Base-by-base conservation (phyloP, 2,888 invertebrate genomes). In the Liodrosophila aerea region DNA sequence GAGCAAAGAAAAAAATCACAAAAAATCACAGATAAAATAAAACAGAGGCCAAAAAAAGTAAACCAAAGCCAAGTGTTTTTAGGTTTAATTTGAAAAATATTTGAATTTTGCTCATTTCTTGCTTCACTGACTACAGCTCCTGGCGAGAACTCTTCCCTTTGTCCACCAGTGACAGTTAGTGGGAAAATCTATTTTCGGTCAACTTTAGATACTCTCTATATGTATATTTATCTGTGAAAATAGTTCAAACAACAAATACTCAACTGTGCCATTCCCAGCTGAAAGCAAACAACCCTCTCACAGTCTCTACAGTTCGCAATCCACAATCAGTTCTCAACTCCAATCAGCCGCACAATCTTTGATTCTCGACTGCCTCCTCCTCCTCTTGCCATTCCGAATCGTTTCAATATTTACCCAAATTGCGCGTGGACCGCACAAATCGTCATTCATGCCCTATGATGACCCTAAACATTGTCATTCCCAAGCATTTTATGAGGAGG, bases 61-160 rank as follows among this genome's bases (percentile, higher is more conserved):
- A 31, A 45, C 51, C 16, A 50, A 49, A 63, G 72, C 67, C 59
- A 75, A 83, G 75, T 83, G 70, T 82, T 85, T 75, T 85, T 85
- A 83, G 76, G 69, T 82, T 82, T 82, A 82, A 82, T 82, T 82
- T 83, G 80, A 66, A 76, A 84, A 82, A 85, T 82, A 82, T 82
- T 82, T 82, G 85, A 83, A 82, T 82, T 85, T 83, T 82, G 81
- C 74, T 80, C 84, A 85, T 83, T 85, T 85, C 80, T 74, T 85
- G 81, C 64, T 83, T 83, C 69, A 82, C 73, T 85, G 83, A 37
- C 27, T 44, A 52, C 52, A 30, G 15, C 53, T 47, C 31, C 34
- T 39, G 30, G 16, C 44, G 11, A 7, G 11, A 11, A 7, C 11
- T n/a, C 27, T n/a, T 4, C 18, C 57, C 29, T 27, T 31, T 7